Conservation (phyloP, 1,140 invertebrate species). For the Harlomillsia oculata region DNA sequence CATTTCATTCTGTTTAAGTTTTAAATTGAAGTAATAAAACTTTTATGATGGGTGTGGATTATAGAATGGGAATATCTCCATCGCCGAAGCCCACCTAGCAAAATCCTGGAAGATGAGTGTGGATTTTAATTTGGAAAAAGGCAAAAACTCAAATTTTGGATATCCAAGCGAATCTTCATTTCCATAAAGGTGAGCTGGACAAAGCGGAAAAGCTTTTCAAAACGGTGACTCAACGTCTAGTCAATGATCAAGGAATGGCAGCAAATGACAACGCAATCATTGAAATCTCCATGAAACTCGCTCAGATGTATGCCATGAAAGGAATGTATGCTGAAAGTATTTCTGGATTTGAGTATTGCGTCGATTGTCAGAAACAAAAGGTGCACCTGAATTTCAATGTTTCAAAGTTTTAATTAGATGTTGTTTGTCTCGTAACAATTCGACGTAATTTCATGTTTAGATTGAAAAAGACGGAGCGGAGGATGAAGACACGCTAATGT, state of each 20-base stretch:
- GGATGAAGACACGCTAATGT: slow-evolving; percentile 28
- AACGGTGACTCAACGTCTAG: slow-evolving; percentile 16
- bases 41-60: not conserved
- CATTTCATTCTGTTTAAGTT: not conserved
- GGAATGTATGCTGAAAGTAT: slow-evolving; percentile 17
- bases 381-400: too few relatives aligned
- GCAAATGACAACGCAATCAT: slow-evolving; percentile 31
- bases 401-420: too few relatives aligned
- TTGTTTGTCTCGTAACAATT: too few relatives aligned
- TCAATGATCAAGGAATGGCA: slow-evolving; percentile 8
- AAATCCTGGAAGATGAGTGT: slow-evolving; percentile 23
- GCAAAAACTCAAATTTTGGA: slow-evolving; percentile 32
- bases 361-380: slow-evolving; percentile 26
- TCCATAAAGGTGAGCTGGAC: slow-evolving; percentile 24
- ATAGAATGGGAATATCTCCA: slow-evolving; percentile 23
- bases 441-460: slow-evolving; percentile 21
- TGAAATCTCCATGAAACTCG: slow-evolving; percentile 34
- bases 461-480: slow-evolving; percentile 23
- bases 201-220: slow-evolving; percentile 28
- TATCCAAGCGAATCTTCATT: slow-evolving; percentile 27
- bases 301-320: slow-evolving; percentile 27
- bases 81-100: slow-evolving; percentile 21
- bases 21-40: not conserved
- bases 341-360: slow-evolving; percentile 30
- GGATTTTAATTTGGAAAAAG: slow-evolving; percentile 21